phyloP scores from a whole-genome alignment of 1,140 invertebrate genomes.

The Frieseomelitta varia region DNA sequence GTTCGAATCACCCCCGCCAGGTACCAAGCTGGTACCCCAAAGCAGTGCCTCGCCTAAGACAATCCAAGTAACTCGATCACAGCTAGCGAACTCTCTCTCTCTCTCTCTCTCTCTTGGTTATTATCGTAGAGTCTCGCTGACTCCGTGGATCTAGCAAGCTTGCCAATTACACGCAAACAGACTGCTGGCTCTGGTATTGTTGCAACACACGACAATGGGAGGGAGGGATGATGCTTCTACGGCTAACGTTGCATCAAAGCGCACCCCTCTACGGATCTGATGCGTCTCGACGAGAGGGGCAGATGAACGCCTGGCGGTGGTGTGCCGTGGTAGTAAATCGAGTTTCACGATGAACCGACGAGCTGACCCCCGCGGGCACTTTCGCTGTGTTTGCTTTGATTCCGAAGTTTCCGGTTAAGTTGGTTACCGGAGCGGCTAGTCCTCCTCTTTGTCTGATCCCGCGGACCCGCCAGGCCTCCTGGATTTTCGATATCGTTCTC shows the following conservation, averaged over 20 bases:
- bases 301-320: neutral
- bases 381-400: constrained; percentile 75
- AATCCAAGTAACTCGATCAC: constrained; percentile 62
- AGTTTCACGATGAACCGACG: constrained; percentile 68
- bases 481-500: constrained; percentile 49
- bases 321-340: constrained; percentile 61
- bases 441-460: constrained; percentile 57
- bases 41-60: constrained; percentile 38
- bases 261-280: neutral
- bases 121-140: constrained; percentile 41
- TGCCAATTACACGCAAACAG: constrained; percentile 63
- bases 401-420: constrained; percentile 74
- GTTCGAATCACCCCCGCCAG: neutral
- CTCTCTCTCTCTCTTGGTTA: constrained; percentile 18
- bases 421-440: constrained; percentile 68
- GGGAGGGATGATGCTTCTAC: neutral
- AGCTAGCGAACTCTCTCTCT: constrained; percentile 38
- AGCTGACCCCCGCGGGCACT: constrained; percentile 71
- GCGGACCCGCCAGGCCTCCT: constrained; percentile 13
- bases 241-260: constrained; percentile 4
- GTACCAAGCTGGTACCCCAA: neutral
- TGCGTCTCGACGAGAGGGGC: neutral
- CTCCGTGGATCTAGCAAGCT: constrained; percentile 42
- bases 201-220: constrained; percentile 45
- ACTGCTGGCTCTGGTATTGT: constrained; percentile 45